phyloP scores from a whole-genome alignment of 2,113 vertebrate species.

The Mirza zaza region DNA sequence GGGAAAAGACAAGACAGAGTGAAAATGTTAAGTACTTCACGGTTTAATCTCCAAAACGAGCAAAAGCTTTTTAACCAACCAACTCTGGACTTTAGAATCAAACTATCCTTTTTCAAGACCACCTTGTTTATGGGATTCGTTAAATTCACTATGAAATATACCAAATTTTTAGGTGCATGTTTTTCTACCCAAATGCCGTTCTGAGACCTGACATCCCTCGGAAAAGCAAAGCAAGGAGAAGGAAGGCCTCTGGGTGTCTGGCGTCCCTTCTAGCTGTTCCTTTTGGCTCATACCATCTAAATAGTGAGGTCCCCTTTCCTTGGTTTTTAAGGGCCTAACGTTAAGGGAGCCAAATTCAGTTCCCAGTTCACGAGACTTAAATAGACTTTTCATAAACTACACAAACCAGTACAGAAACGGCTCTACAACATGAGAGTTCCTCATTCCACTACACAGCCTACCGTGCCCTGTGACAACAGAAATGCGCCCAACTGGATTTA shows the following conservation, averaged over 20 bases:
- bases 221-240: background rate
- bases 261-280: background rate
- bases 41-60: background rate
- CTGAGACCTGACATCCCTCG: background rate
- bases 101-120: background rate
- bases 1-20: conserved; percentile 40
- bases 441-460: background rate
- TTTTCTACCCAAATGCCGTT: background rate
- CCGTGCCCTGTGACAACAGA: background rate
- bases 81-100: background rate
- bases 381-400: background rate
- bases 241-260: background rate
- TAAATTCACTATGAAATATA: conserved; percentile 11
- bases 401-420: background rate
- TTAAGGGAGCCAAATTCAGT: background rate
- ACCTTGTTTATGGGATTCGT: background rate
- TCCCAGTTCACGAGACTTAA: conserved; percentile 21
- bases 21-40: background rate
- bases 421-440: background rate
- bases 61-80: background rate
- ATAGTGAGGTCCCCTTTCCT: background rate
- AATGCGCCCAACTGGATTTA: background rate
- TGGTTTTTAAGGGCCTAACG: background rate
- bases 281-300: background rate
- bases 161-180: background rate